Percentiles rank a stretch among this genome's conserved stretches.
Evolutionary conservation across 2,113 vertebrate species (phyloP).

Genomic region (Polypterus senegalus): DNA sequence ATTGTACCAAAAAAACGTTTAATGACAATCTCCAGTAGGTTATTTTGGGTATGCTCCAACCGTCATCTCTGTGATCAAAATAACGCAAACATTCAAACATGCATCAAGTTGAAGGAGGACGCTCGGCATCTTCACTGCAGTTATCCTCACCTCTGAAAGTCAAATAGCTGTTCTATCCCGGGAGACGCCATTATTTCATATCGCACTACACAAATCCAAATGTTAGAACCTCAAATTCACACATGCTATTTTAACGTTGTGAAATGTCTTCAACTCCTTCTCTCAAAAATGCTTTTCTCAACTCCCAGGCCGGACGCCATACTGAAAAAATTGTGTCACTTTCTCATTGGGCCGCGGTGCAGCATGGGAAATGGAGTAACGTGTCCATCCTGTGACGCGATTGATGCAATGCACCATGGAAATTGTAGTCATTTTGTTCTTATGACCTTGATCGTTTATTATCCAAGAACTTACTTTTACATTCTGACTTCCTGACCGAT

Average conservation of each 20-base stretch:
- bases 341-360: slow-evolving; percentile 5
- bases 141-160: slow-evolving; percentile 55
- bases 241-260: slow-evolving; percentile 14
- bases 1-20: too few relatives aligned
- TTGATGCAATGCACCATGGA: too few relatives aligned
- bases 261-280: background rate
- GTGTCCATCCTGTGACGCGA: too few relatives aligned
- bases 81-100: background rate
- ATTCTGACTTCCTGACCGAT: too few relatives aligned
- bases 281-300: background rate
- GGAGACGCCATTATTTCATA: slow-evolving; percentile 45
- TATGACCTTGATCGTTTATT: too few relatives aligned
- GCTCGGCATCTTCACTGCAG: background rate
- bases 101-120: background rate
- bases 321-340: slow-evolving; percentile 1
- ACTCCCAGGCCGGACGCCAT: slow-evolving; percentile 7
- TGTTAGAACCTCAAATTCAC: slow-evolving; percentile 1
- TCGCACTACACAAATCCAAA: background rate
- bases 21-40: background rate
- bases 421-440: too few relatives aligned
- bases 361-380: too few relatives aligned
- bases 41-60: background rate
- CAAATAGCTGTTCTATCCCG: slow-evolving; percentile 56
- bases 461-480: too few relatives aligned
- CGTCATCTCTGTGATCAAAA: too few relatives aligned